Evolutionary conservation across 2,113 vertebrate species (phyloP), one percentile per base, ranked within the genome.

Genomic region (Aspidoscelis tigris): DNA sequence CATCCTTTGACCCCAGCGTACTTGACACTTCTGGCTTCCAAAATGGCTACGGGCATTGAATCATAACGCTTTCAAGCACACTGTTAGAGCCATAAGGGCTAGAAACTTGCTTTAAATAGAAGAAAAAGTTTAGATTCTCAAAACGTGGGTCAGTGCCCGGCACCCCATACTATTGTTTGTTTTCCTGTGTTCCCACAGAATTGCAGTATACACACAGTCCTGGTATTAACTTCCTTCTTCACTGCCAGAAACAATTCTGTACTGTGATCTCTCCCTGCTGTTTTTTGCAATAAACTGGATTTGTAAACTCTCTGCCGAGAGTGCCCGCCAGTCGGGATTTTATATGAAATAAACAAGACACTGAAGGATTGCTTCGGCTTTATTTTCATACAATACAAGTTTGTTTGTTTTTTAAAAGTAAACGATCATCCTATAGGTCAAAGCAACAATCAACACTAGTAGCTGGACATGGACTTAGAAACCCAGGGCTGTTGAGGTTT

Each of bases 271-370:
- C 10, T 33, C 76, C 22, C 58, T 41, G n/a, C 68, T 79, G 55
- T 73, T 44, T 84, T 55, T 73, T 73, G 76, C 76, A 79, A 78
- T 78, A 79, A 79, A 84, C 76, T 73, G 83, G 76, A 73, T 79
- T 84, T 84, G 70, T 79, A 72, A 72, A 53, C 76, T 65, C 64
- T 84, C 76, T 43, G 10, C 43, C 64, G 69, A 84, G 70, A 79
- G 76, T 16, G 53, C 53, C 83, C 11, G 50, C 75, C 83, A 84
- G 83, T 22, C 20, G 70, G 75, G 76, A 71, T 72, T 84, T 84
- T 84, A 72, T 73, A 79, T 44, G 16, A 68, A 84, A 84, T 84
- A 79, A 84, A 84, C 76, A 78, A 79, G 76, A 64, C 83, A 84
- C 83, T 79, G 83, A 84, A 79, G 76, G 76, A 73, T 73, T 44